Base-by-base conservation (phyloP, 2,797 vertebrate species). In the Antennarius maculatus region DNA sequence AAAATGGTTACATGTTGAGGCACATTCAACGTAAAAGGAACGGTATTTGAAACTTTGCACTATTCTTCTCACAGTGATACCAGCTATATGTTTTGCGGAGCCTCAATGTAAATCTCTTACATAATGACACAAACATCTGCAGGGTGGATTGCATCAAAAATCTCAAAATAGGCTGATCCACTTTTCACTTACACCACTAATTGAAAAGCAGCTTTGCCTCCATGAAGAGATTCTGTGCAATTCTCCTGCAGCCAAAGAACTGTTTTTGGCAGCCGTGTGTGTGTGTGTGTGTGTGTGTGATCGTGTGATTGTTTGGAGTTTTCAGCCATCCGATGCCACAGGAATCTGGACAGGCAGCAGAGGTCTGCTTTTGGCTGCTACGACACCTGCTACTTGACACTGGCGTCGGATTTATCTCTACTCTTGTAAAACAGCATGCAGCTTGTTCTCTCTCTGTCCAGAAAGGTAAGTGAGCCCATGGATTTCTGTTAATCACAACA, bases 381-480 rank as follows among this genome's bases (percentile, higher is more conserved):
- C 64, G 76, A 73, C 74, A 66, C 65, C 82, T 83, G 89, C 86
- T 83, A 91, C 80, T 75, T 77, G 85, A 93, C 85, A 84, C 87
- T 80, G 66, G 67, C 54, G 80, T 75, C 74, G 82, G 80, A 83
- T 89, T 91, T 81, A 88, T 87, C 83, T 81, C 82, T 76, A 52
- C 65, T 82, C 84, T 88, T 88, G 86, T 90, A 82, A 86, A 84
- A 90, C 83, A 89, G 84, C 83, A 66, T 80, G 83, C 59, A 67
- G 81, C 88, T 89, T 88, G 89, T 91, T 90, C 86, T 81, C 82
- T 81, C 82, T 75, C 50, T 4, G 31, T 80, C 84, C 84, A 81
- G 74, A 76, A 77, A 81, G 80, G 78, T 86, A 80, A 86, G 63
- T 2, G 54, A 88, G 80, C 75, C 75, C 48, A 47, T 53, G 42